phyloP scores from a whole-genome alignment of 2,888 invertebrate genomes.

The Hartigia nigra region DNA sequence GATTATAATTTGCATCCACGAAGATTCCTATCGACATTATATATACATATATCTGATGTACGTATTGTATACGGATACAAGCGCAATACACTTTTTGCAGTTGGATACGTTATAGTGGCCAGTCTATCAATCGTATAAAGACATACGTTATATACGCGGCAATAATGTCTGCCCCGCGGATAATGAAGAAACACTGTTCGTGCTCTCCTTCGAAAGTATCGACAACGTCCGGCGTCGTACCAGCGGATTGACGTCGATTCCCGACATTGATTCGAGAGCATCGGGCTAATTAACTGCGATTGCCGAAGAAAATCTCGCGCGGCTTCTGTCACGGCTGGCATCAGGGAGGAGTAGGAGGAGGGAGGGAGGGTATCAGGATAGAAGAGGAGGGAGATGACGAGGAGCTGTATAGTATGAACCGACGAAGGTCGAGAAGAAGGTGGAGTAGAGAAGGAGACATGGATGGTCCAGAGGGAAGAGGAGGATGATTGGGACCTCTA shows the following conservation, averaged over 20 bases:
- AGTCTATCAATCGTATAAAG: neutral
- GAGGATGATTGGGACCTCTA: slow-evolving; percentile 24
- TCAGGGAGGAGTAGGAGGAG: neutral
- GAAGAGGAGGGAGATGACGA: slow-evolving; percentile 27
- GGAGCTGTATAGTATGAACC: slow-evolving; percentile 29
- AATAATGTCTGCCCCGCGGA: neutral
- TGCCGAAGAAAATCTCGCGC: neutral
- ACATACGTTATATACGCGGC: neutral
- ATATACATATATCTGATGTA: neutral
- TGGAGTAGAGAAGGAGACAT: slow-evolving; percentile 16
- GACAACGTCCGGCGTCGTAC: neutral
- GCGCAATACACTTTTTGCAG: neutral
- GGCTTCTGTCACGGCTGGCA: neutral
- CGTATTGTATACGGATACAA: neutral
- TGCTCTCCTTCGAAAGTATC: neutral
- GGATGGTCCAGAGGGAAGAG: slow-evolving; percentile 1
- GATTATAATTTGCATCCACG: neutral
- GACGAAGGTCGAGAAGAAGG: slow-evolving; percentile 27
- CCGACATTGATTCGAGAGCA: neutral
- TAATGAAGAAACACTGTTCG: neutral
- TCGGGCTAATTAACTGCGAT: neutral
- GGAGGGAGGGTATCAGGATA: slow-evolving; percentile 19
- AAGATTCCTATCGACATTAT: neutral
- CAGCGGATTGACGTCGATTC: neutral
- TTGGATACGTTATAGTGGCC: neutral